phyloP scores from a whole-genome alignment of 2,797 vertebrate species.

The Sylvilagus floridanus region DNA sequence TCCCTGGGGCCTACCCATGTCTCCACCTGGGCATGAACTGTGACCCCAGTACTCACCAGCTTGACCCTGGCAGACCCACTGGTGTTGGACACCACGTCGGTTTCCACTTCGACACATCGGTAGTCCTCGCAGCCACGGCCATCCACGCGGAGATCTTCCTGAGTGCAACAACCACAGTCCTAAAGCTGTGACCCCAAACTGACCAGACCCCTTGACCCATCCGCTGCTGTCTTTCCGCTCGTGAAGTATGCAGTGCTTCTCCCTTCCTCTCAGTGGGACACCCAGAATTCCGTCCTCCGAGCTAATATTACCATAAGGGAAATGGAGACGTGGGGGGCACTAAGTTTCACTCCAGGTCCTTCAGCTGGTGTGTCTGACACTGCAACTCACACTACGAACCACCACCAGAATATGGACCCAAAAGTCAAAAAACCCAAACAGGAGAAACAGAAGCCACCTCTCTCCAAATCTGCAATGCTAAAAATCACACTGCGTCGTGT shows the following conservation, averaged over 20 bases:
- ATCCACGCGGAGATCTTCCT: slow-evolving; percentile 97
- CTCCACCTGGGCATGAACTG: background rate
- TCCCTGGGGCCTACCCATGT: background rate
- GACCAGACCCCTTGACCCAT: background rate
- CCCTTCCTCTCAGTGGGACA: background rate
- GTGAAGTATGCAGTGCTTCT: background rate
- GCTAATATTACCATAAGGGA: background rate
- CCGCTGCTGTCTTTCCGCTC: background rate
- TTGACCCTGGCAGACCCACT: slow-evolving; percentile 97
- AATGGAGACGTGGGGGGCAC: background rate
- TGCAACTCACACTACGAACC: background rate
- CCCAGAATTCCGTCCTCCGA: background rate
- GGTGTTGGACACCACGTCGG: slow-evolving; percentile 97
- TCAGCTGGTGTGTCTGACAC: background rate
- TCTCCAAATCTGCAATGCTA: background rate
- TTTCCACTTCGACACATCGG: slow-evolving; percentile 96
- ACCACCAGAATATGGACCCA: background rate
- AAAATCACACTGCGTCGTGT: background rate
- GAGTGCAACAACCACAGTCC: background rate
- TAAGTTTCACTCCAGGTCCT: background rate
- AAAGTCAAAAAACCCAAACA: background rate
- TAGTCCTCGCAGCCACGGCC: slow-evolving; percentile 98
- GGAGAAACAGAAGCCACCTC: background rate
- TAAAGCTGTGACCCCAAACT: background rate
- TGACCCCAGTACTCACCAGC: slow-evolving; percentile 89